Conservation (phyloP, 2,797 vertebrate species). For the Halcyon leucocephala region DNA sequence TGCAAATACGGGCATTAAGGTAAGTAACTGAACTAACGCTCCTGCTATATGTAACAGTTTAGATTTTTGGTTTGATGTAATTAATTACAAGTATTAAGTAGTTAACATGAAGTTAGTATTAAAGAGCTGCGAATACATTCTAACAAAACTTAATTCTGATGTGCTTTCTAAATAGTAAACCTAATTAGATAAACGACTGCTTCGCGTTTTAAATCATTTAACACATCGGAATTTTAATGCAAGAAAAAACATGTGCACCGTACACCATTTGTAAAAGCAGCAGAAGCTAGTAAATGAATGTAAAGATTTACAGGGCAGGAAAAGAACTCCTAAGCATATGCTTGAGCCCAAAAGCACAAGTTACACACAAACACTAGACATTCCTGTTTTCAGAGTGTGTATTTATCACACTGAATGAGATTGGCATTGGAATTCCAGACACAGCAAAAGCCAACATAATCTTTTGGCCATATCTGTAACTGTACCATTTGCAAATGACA, state of each 20-base stretch:
- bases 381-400: neutral
- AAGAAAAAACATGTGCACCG: constrained; percentile 55
- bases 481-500: constrained; percentile 41
- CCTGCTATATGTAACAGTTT: neutral
- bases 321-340: constrained; percentile 36
- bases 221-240: constrained; percentile 59
- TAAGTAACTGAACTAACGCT: constrained; percentile 46
- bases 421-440: constrained; percentile 66
- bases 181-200: constrained; percentile 60
- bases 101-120: constrained; percentile 30
- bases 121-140: constrained; percentile 37
- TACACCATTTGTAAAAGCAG: constrained; percentile 33
- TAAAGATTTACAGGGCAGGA: constrained; percentile 9
- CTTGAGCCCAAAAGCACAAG: constrained; percentile 48
- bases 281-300: constrained; percentile 11
- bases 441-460: constrained; percentile 43
- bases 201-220: constrained; percentile 48
- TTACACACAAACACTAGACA: constrained; percentile 45
- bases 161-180: neutral
- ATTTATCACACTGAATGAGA: constrained; percentile 64
- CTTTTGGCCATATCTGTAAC: constrained; percentile 54
- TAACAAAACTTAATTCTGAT: constrained; percentile 40
- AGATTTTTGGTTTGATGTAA: constrained; percentile 64
- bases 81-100: constrained; percentile 35
- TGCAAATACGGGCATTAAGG: constrained; percentile 72